Conservation (phyloP, 2,888 invertebrate genomes). For the Pammene fasciana region DNA sequence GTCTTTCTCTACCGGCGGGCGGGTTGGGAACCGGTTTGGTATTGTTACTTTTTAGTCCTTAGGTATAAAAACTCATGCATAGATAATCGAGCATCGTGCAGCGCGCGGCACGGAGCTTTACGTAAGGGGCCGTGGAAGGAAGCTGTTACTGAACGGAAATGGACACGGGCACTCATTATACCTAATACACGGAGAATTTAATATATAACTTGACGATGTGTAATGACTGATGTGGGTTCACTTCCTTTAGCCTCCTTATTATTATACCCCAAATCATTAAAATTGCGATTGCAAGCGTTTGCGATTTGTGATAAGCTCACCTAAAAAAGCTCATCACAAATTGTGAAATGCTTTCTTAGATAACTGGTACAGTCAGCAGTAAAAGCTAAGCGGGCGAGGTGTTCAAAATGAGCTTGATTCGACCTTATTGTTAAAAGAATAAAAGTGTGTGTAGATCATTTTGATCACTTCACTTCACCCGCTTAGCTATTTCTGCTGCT, state of each 20-base stretch:
- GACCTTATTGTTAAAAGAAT: too few species aligned
- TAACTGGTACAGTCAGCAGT: too few species aligned
- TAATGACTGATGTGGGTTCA: conserved; percentile 16
- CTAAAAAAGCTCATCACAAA: too few species aligned
- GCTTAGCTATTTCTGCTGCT: too few species aligned
- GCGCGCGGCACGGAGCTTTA: conserved; percentile 59
- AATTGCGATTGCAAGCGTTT: not conserved
- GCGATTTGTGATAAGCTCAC: too few species aligned
- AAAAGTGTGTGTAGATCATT: too few species aligned
- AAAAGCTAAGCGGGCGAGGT: too few species aligned
- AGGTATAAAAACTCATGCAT: conserved; percentile 74
- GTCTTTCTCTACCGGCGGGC: conserved; percentile 68
- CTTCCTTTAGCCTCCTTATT: not conserved
- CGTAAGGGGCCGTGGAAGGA: conserved; percentile 68
- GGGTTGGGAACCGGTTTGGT: conserved; percentile 69
- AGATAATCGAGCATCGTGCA: conserved; percentile 64
- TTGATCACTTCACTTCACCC: too few species aligned
- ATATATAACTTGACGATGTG: conserved; percentile 44
- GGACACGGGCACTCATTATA: conserved; percentile 59
- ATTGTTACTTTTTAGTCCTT: conserved; percentile 71
- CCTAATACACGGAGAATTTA: conserved; percentile 58
- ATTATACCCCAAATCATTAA: conserved; percentile 1
- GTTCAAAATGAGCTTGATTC: too few species aligned
- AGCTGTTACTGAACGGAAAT: conserved; percentile 78
- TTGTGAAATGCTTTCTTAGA: not conserved